Evolutionary conservation across 2,797 vertebrate genomes (phyloP), one percentile per base, ranked within the genome.

Genomic region (Crenuchus spilurus): DNA sequence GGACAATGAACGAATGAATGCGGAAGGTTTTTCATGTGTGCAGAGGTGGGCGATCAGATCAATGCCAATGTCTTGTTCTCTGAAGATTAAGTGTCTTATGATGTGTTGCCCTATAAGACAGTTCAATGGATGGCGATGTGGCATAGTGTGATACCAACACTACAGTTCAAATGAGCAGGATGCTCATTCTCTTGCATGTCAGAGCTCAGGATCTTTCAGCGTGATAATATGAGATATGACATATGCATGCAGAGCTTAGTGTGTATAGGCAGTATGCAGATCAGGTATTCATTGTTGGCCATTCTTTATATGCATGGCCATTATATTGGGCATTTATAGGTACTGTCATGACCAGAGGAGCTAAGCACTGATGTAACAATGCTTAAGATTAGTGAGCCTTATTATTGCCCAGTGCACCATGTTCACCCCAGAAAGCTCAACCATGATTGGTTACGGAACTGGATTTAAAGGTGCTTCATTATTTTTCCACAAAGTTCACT

Each of bases 171-270:
- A 74, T 51, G n/a, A 46, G 9, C 63, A 26, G 42, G 61, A 60
- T 31, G 37, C 28, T 41, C 44, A 6, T 64, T 57, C 55, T 67
- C 63, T 67, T 22, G 52, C 20, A 6, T 39, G 26, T 24, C 58
- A 71, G 3, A 24, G 13, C 57, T 52, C 62, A 37, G 33, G 46
- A 63, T 74, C 62, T 62, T 46, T 77, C 37, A 73, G 80, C 69
- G 14, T 9, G 20, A 13, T 31, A 14, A 28, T 41, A 44, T 16
- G 8, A 54, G 14, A 30, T 26, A 8, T 16, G 10, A 37, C 41
- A 6, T n/a, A 30, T 63, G 52, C 42, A 11, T 58, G 5, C 8
- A 39, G 26, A 10, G 13, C 11, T 48, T 28, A 41, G 51, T 16
- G 4, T 18, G 26, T 35, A 33, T 46, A 42, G 31, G 20, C 14